These are phyloP conservation scores for Pollimyrus isidori DNA, from an alignment of 2,113 vertebrate genomes.

Conservation along the genomic window DNA sequence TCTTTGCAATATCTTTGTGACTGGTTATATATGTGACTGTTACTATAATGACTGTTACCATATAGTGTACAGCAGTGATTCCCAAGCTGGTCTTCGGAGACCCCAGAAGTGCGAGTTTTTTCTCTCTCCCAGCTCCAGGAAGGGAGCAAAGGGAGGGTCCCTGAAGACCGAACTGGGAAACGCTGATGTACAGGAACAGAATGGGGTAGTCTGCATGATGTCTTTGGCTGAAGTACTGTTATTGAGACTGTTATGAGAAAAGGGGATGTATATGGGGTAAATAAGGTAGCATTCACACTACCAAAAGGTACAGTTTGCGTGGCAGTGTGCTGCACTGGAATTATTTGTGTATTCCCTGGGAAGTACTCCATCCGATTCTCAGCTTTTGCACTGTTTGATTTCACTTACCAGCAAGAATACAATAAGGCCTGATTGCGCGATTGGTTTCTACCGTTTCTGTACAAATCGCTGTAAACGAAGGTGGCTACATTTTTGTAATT, in stretches of 20 bases:
- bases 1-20: slow-evolving; percentile 28
- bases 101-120: not conserved
- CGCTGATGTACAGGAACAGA: not conserved
- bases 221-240: slow-evolving; percentile 59
- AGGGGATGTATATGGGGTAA: slow-evolving; percentile 28
- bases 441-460: not conserved
- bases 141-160: not conserved
- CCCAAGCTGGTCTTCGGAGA: not conserved
- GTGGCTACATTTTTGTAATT: slow-evolving; percentile 1
- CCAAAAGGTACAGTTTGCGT: not conserved
- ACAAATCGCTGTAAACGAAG: not conserved
- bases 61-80: not conserved
- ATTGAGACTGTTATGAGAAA: slow-evolving; percentile 54
- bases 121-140: not conserved
- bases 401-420: slow-evolving; percentile 16
- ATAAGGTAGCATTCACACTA: not conserved
- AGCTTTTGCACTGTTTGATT: slow-evolving; percentile 17
- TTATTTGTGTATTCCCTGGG: not conserved
- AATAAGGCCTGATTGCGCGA: not conserved
- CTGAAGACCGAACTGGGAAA: not conserved
- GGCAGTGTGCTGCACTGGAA: not conserved
- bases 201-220: slow-evolving; percentile 23
- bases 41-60: slow-evolving; percentile 49
- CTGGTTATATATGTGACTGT: slow-evolving; percentile 49
- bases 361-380: not conserved